Evolutionary conservation across 1,140 invertebrate genomes (phyloP), one percentile per base, ranked within the genome.

Genomic region (Drosophila takahashii): DNA sequence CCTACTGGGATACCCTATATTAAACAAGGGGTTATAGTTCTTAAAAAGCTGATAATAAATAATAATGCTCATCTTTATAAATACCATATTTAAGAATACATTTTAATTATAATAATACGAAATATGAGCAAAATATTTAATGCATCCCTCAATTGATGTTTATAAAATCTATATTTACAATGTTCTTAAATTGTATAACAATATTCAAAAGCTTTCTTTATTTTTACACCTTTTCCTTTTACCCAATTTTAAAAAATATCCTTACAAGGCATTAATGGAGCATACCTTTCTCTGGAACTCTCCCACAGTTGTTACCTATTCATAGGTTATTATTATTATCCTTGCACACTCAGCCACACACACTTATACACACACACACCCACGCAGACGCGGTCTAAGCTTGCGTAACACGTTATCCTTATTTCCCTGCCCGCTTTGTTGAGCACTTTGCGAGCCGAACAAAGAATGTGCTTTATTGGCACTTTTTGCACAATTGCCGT

Each of bases 321-420:
- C 84, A 89, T 89, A 77, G 84, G 79, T 89, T 89, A 89, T 89
- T 89, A 89, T 89, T 89, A 89, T 89, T 89, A 89, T 89, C 79
- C 84, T 71, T 67, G 69, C 85, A 89, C 79, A 87, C 75, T 66
- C 79, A 67, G 54, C 47, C 79, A 83, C 80, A 83, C 76, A 66
- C 59, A 69, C 51, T 44, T 36, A 56, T 47, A 72, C 48, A 47
- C 32, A 15, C 58, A 53, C 32, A 53, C 16, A 27, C 48, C 6
- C 48, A 65, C 39, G 41, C 53, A 60, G 32, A 48, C 44, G 27
- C 37, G 27, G 48, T 34, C 77, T 85, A 85, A 81, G 78, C 81
- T 84, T 64, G 66, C 81, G 83, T 81, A 78, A 86, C 81, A 87
- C 83, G 83, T 79, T 83, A 83, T 67, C 79, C 79, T 67, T 32